phyloP scores from a whole-genome alignment of 2,888 invertebrate genomes.

The Eupithecia subfuscata region DNA sequence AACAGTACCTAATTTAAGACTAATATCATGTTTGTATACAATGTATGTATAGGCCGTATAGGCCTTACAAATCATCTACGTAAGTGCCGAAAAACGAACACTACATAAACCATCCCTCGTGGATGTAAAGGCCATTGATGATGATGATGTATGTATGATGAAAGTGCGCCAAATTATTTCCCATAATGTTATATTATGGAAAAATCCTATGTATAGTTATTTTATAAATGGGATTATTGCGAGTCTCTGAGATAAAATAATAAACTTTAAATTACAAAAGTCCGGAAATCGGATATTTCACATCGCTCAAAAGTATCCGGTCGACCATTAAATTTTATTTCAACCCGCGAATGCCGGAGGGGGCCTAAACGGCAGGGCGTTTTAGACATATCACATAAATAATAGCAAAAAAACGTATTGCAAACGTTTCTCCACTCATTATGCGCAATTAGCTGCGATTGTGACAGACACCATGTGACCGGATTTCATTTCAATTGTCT shows the following conservation, averaged over 20 bases:
- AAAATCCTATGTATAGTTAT: not conserved
- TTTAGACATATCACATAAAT: conserved; percentile 68
- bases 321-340: conserved; percentile 82
- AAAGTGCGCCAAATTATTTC: no score
- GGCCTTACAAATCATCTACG: no score
- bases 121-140: no score
- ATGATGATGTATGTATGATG: no score
- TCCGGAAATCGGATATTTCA: conserved; percentile 80
- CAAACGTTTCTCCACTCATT: conserved; percentile 79
- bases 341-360: conserved; percentile 69
- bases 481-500: conserved; percentile 65
- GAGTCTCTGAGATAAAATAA: conserved; percentile 7
- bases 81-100: no score
- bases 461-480: conserved; percentile 80
- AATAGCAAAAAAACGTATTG: conserved; percentile 81
- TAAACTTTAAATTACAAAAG: conserved; percentile 48
- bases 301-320: conserved; percentile 65
- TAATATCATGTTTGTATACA: not conserved
- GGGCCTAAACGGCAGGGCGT: conserved; percentile 71
- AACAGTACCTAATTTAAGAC: not conserved
- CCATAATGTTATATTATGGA: not conserved
- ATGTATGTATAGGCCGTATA: no score
- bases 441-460: conserved; percentile 84
- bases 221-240: conserved; percentile 1
- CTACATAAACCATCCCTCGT: no score